Conservation (phyloP, 2,888 invertebrate genomes). For the Tetheella fluctuosa region DNA sequence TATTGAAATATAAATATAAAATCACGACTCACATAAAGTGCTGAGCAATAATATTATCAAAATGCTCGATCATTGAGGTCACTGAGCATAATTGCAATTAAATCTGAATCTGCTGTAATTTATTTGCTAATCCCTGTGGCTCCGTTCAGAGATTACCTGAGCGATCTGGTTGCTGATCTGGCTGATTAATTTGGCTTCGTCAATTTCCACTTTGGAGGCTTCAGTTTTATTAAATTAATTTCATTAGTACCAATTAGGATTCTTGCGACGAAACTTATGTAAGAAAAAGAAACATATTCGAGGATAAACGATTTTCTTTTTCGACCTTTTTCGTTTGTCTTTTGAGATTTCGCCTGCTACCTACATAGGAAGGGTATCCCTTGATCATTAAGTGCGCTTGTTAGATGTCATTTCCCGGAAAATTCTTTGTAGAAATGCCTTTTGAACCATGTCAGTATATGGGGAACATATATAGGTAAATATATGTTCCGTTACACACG, state of each 20-base stretch:
- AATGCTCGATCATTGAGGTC: constrained; percentile 40
- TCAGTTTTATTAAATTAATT: background rate
- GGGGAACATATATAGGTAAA: background rate
- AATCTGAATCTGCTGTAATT: constrained; percentile 47
- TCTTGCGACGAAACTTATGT: background rate
- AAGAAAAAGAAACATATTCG: constrained; percentile 42
- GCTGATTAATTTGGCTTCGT: constrained; percentile 13
- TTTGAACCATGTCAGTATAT: constrained; percentile 22
- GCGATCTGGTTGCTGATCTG: constrained; percentile 31
- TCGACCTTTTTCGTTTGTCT: constrained; percentile 65
- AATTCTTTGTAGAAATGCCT: constrained; percentile 39
- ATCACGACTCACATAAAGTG: background rate
- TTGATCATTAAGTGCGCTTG: constrained; percentile 74
- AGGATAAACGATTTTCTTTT: constrained; percentile 67
- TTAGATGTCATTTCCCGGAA: constrained; percentile 56
- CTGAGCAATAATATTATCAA: constrained; percentile 8
- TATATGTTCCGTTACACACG: constrained; percentile 21
- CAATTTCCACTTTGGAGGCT: background rate
- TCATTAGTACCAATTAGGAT: too few species aligned
- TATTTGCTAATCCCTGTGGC: constrained; percentile 46
- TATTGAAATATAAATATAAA: too few species aligned
- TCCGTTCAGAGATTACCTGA: constrained; percentile 35
- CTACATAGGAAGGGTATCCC: constrained; percentile 51
- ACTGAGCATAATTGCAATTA: constrained; percentile 55
- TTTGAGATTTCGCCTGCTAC: constrained; percentile 64